A percentile compares a stretch with the other conserved stretches of the same genome.
Evolutionary conservation across 2,113 vertebrate species (phyloP).

Genomic region (Neodon shergylaensis): DNA sequence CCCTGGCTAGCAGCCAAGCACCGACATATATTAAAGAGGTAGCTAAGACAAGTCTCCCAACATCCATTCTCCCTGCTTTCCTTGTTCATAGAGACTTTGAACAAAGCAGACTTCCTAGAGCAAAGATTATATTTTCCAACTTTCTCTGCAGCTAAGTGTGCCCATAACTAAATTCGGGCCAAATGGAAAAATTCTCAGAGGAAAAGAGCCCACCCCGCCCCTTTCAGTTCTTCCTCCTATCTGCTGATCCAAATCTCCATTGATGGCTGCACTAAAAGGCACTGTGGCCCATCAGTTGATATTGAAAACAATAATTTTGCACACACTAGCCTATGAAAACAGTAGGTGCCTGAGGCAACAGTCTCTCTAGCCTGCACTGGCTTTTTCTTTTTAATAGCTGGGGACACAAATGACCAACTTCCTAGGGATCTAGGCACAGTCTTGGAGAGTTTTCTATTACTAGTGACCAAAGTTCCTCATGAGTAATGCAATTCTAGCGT

Average conservation of each 20-base stretch:
- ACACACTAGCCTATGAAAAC: neutral
- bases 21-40: neutral
- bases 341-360: neutral
- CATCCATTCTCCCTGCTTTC: neutral
- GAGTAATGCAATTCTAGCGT: neutral
- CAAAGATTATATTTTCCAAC: neutral
- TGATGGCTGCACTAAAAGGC: neutral
- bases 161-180: neutral
- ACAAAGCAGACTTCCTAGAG: neutral
- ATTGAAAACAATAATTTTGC: neutral
- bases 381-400: neutral
- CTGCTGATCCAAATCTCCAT: neutral
- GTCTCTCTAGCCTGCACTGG: neutral
- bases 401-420: neutral
- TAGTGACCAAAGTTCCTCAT: neutral
- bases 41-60: neutral
- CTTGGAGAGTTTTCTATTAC: neutral
- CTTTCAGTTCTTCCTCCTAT: neutral
- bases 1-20: neutral
- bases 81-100: neutral
- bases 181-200: neutral
- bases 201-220: too few relatives aligned
- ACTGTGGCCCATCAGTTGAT: neutral
- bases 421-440: neutral
- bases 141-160: neutral